Evolutionary conservation across 1,140 invertebrate species (phyloP).

Genomic region (Marisa cornuarietis): DNA sequence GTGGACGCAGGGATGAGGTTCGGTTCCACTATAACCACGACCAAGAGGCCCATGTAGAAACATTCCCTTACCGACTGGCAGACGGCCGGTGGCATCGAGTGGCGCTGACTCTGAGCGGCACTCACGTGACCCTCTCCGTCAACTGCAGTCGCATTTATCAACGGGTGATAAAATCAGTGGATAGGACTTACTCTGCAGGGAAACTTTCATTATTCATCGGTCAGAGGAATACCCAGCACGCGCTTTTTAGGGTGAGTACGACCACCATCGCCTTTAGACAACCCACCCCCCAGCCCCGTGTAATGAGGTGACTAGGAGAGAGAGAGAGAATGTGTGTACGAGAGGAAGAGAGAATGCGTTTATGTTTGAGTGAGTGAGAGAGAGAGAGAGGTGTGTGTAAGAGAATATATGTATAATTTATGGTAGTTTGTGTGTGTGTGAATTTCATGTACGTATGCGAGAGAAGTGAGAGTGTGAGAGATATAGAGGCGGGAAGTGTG

Average conservation of each 20-base stretch:
- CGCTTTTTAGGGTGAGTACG: conserved; percentile 84
- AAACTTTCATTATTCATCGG: conserved; percentile 83
- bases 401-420: too few species aligned
- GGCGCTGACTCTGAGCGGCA: conserved; percentile 82
- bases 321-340: too few species aligned
- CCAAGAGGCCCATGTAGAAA: conserved; percentile 77
- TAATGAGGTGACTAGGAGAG: too few species aligned
- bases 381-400: too few species aligned
- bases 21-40: conserved; percentile 70
- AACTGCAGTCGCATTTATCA: conserved; percentile 87
- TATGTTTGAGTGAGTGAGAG: too few species aligned
- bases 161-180: conserved; percentile 74
- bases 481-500: too few species aligned
- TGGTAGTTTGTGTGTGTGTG: too few species aligned
- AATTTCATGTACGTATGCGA: too few species aligned
- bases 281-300: too few species aligned
- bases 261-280: too few species aligned
- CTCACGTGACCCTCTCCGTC: conserved; percentile 82
- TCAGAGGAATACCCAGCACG: conserved; percentile 85
- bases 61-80: conserved; percentile 85
- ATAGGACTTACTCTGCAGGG: conserved; percentile 66
- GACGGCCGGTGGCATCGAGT: conserved; percentile 88
- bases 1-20: conserved; percentile 83
- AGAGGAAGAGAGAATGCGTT: too few species aligned
- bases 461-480: too few species aligned